Conservation (phyloP, 2,797 vertebrate species). For the Ceryle rudis region DNA sequence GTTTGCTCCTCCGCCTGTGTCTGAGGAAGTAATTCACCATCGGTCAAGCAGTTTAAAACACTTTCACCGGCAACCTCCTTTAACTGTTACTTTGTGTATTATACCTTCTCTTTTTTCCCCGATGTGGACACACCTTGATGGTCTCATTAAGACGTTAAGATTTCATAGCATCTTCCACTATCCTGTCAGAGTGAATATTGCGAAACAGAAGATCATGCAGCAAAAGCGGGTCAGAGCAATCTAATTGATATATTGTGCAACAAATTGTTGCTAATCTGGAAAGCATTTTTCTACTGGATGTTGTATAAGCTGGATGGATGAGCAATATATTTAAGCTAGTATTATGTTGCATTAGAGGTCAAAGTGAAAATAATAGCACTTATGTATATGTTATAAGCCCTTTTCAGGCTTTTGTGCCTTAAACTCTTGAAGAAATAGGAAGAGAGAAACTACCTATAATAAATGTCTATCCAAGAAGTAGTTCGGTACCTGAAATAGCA, state of each 20-base stretch:
- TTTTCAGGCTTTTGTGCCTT: conserved; percentile 69
- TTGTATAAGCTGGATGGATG: conserved; percentile 26
- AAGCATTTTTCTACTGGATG: background rate
- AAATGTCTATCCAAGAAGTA: conserved; percentile 30
- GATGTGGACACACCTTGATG: background rate
- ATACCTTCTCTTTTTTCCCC: background rate
- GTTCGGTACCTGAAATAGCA: conserved; percentile 42
- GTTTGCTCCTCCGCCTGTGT: background rate
- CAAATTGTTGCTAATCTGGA: conserved; percentile 23
- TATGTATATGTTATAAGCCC: conserved; percentile 41
- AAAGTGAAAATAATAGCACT: conserved; percentile 32
- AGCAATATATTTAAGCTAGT: conserved; percentile 55
- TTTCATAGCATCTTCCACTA: conserved; percentile 35
- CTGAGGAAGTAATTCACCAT: background rate
- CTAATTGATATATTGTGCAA: background rate
- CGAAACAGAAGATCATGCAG: conserved; percentile 25
- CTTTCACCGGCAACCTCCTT: background rate
- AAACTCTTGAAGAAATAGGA: conserved; percentile 46
- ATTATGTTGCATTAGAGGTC: conserved; percentile 32
- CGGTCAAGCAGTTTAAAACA: background rate
- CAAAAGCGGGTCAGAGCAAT: conserved; percentile 46
- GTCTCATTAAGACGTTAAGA: background rate
- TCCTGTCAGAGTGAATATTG: background rate
- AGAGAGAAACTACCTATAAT: conserved; percentile 56
- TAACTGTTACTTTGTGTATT: background rate